phyloP scores from a whole-genome alignment of 2,797 vertebrate genomes.

The Scomberomorus guttatus region DNA sequence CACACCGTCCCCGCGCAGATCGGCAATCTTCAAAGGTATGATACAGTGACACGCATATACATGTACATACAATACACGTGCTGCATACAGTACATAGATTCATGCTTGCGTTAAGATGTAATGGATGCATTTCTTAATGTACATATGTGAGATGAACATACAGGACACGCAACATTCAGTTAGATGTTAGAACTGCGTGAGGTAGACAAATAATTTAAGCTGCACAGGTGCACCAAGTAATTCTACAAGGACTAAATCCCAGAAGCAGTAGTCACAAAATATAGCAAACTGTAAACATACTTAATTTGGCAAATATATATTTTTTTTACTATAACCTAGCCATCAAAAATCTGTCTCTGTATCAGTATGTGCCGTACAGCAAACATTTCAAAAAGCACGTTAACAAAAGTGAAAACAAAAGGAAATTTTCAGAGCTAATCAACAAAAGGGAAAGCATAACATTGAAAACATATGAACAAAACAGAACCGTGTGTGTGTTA shows the following conservation, averaged over 20 bases:
- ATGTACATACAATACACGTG: not conserved
- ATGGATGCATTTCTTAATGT: too few species aligned
- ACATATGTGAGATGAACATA: not conserved
- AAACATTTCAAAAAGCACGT: not conserved
- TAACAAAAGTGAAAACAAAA: too few species aligned
- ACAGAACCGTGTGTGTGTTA: not conserved
- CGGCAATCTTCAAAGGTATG: constrained; percentile 91
- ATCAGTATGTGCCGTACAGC: too few species aligned
- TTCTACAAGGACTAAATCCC: not conserved
- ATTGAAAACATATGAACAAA: not conserved
- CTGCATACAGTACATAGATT: not conserved
- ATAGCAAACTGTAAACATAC: too few species aligned
- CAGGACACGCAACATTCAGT: not conserved
- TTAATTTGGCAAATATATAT: too few species aligned
- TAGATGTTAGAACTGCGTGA: not conserved
- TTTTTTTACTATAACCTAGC: too few species aligned
- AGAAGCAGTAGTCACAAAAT: not conserved
- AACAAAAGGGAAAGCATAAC: not conserved
- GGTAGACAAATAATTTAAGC: not conserved
- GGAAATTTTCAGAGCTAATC: not conserved
- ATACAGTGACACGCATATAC: constrained; percentile 1
- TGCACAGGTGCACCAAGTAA: not conserved
- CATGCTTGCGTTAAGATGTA: too few species aligned
- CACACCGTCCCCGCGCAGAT: constrained; percentile 87
- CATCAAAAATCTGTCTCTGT: too few species aligned